Evolutionary conservation across 23 tunicate species (phyloP).

Genomic region (Clavelina lepadiformis): DNA sequence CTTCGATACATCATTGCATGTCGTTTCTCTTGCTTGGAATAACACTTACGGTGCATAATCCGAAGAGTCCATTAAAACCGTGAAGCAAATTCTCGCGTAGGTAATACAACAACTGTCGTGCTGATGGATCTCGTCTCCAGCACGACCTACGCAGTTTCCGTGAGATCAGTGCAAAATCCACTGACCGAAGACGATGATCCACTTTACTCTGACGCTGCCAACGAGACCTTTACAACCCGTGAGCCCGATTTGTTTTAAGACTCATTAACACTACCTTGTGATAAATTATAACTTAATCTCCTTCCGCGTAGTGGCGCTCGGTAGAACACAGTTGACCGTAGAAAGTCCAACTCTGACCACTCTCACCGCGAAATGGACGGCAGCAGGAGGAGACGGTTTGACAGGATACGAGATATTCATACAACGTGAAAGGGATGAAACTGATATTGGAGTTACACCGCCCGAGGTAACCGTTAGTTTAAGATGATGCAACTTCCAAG

Average conservation of each 20-base stretch:
- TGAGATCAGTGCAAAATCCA: conserved; percentile 5
- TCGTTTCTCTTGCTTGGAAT: too few species aligned
- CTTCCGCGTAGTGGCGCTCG: conserved; percentile 14
- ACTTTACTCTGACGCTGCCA: conserved; percentile 14
- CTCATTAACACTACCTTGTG: not conserved
- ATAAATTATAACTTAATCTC: not conserved
- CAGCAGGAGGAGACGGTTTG: conserved; percentile 68
- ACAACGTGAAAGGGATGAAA: too few species aligned
- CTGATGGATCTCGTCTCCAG: conserved; percentile 21
- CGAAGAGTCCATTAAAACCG: too few species aligned
- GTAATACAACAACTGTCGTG: too few species aligned
- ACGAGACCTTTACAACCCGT: conserved; percentile 28
- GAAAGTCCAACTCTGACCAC: conserved; percentile 58
- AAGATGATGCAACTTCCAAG: too few species aligned
- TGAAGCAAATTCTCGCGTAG: too few species aligned
- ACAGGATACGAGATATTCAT: conserved; percentile 36
- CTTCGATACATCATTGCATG: too few species aligned
- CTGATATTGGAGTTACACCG: too few species aligned
- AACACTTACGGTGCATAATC: too few species aligned
- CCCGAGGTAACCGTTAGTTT: too few species aligned
- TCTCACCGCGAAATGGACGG: conserved; percentile 44
- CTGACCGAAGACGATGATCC: conserved; percentile 5
- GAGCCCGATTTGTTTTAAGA: conserved; percentile 2
- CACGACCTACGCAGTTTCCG: conserved; percentile 16
- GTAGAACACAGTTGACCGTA: conserved; percentile 32